Percentiles rank a stretch among this genome's conserved stretches.
phyloP scores from a whole-genome alignment of 2,797 vertebrate species.

The Sebastes taczanowskii region DNA sequence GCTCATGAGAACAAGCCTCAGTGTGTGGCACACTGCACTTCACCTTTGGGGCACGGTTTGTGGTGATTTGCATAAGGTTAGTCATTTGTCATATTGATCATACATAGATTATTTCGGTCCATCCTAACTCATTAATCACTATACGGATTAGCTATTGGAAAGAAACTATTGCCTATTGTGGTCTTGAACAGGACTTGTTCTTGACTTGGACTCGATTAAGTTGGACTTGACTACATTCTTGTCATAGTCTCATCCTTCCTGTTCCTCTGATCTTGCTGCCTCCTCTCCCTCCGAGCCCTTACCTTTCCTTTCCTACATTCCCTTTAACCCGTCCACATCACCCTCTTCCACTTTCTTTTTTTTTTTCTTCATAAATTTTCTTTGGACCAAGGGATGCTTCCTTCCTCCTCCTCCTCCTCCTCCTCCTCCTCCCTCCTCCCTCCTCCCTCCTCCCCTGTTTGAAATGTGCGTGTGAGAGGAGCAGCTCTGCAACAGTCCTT shows the following conservation, averaged over 20 bases:
- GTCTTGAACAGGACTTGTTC: background rate
- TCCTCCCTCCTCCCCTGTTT: slow-evolving; percentile 28
- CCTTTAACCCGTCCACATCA: background rate
- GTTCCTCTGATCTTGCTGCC: slow-evolving; percentile 3
- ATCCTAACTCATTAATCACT: no score
- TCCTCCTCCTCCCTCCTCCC: slow-evolving; percentile 29
- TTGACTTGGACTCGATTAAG: no score
- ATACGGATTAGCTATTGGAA: no score
- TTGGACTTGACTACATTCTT: background rate
- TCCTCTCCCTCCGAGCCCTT: background rate
- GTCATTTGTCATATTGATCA: background rate
- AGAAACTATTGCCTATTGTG: no score
- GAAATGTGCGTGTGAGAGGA: slow-evolving; percentile 52
- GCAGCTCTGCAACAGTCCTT: slow-evolving; percentile 8
- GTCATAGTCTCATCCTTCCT: background rate
- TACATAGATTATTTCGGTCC: no score
- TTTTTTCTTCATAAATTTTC: background rate
- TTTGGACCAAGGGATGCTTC: background rate
- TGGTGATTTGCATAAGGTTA: no score
- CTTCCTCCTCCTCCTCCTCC: slow-evolving; percentile 20
- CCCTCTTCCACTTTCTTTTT: background rate
- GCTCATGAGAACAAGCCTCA: background rate
- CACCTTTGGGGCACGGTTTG: background rate
- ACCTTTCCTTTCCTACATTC: background rate
- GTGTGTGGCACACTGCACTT: background rate